These are phyloP conservation scores for Melanotaenia boesemani DNA, from an alignment of 2,797 vertebrate species.

Conservation along the genomic window DNA sequence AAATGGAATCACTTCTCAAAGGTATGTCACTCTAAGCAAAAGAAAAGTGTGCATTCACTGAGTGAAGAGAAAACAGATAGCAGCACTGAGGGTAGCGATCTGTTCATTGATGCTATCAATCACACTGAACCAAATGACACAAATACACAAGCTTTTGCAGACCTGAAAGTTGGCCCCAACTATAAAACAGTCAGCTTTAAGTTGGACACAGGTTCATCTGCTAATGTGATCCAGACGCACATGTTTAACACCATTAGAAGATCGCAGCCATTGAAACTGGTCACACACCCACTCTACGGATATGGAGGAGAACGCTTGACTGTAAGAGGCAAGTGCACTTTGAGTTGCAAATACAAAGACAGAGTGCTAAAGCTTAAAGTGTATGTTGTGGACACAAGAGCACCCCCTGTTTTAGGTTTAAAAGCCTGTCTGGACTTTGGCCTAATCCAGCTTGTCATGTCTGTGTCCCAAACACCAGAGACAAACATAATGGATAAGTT, in stretches of 20 bases:
- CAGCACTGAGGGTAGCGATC: too few species aligned
- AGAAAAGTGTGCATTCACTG: neutral
- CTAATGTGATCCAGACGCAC: neutral
- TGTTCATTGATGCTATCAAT: too few species aligned
- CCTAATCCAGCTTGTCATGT: neutral
- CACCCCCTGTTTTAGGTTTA: neutral
- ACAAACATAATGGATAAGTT: conserved; percentile 2
- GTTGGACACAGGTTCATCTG: neutral
- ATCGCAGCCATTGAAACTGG: neutral
- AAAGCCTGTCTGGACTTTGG: neutral
- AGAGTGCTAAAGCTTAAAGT: neutral
- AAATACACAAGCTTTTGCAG: too few species aligned
- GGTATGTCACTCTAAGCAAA: neutral
- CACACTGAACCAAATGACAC: too few species aligned
- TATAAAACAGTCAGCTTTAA: neutral
- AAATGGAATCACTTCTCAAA: neutral
- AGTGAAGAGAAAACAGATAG: too few species aligned
- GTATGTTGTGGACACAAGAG: neutral
- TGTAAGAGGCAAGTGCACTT: neutral
- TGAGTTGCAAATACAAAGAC: neutral
- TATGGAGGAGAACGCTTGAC: neutral
- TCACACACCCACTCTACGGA: neutral
- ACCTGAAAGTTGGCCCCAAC: neutral
- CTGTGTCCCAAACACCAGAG: neutral
- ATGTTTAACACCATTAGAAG: neutral